phyloP scores from a whole-genome alignment of 2,888 invertebrate genomes.

The Stenoptilia bipunctidactyla region DNA sequence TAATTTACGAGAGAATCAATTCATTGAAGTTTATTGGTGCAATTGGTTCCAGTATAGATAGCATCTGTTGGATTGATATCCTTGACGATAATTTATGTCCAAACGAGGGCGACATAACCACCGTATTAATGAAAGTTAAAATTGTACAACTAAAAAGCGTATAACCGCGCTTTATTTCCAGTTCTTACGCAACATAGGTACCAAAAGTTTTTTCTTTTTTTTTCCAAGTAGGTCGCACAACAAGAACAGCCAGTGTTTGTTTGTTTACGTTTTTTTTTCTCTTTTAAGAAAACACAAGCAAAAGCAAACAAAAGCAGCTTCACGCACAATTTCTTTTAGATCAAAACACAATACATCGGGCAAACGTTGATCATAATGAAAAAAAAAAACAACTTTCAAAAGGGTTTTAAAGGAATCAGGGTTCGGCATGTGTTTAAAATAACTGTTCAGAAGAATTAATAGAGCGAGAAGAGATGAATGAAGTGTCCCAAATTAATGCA shows the following conservation, averaged over 20 bases:
- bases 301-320: not conserved
- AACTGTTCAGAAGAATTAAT: conserved; percentile 13
- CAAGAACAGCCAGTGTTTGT: too few species aligned
- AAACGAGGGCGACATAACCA: not conserved
- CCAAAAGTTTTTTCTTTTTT: too few species aligned
- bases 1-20: conserved; percentile 18
- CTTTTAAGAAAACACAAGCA: not conserved
- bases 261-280: too few species aligned
- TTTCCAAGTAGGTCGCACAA: too few species aligned
- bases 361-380: not conserved
- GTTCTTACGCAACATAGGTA: too few species aligned
- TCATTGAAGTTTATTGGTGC: conserved; percentile 28
- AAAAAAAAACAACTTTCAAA: not conserved
- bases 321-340: not conserved
- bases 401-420: not conserved
- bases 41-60: conserved; percentile 59
- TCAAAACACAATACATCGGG: not conserved
- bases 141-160: too few species aligned
- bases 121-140: too few species aligned
- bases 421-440: not conserved
- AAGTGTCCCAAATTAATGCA: conserved; percentile 23
- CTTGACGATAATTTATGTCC: conserved; percentile 7
- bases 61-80: conserved; percentile 28
- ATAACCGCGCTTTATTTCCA: too few species aligned
- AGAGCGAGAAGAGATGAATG: conserved; percentile 25